These are phyloP conservation scores for Ptiloglossa arizonensis DNA, from an alignment of 1,140 invertebrate species.

Conservation along the genomic window DNA sequence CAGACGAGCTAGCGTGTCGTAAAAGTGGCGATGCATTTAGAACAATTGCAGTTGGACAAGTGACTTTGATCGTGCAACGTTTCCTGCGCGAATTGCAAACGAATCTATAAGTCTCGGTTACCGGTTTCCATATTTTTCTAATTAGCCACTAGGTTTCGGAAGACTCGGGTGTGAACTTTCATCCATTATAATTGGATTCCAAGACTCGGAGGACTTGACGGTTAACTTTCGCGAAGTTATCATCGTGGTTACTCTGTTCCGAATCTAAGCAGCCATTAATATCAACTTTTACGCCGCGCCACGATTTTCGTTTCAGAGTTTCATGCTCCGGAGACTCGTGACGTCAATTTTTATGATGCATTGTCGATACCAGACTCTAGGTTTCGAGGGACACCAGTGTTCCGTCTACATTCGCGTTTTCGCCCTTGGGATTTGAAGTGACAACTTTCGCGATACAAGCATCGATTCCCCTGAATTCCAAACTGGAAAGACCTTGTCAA, in stretches of 20 bases:
- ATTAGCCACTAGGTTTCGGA: too few species aligned
- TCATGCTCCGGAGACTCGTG: neutral
- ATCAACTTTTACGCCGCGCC: neutral
- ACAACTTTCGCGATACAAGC: constrained; percentile 6
- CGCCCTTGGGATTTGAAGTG: neutral
- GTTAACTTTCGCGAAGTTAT: too few species aligned
- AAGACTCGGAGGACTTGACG: too few species aligned
- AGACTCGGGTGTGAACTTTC: too few species aligned
- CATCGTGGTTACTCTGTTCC: neutral
- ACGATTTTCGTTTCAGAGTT: constrained; percentile 3
- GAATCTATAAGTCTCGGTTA: too few species aligned
- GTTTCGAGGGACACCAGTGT: neutral
- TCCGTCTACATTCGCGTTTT: neutral
- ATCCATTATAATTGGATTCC: too few species aligned
- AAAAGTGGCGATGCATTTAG: too few species aligned
- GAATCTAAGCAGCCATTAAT: neutral
- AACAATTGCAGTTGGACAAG: too few species aligned
- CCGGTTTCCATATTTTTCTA: too few species aligned
- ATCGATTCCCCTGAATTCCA: neutral
- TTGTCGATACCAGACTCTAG: neutral
- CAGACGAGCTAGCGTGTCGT: too few species aligned
- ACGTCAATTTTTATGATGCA: constrained; percentile 8
- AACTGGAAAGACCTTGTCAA: neutral
- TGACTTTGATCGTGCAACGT: too few species aligned
- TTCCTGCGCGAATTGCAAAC: too few species aligned